A percentile compares a stretch with the other conserved stretches of the same genome.
Conservation (phyloP, 2,113 vertebrate species). For the Maccullochella peelii region DNA sequence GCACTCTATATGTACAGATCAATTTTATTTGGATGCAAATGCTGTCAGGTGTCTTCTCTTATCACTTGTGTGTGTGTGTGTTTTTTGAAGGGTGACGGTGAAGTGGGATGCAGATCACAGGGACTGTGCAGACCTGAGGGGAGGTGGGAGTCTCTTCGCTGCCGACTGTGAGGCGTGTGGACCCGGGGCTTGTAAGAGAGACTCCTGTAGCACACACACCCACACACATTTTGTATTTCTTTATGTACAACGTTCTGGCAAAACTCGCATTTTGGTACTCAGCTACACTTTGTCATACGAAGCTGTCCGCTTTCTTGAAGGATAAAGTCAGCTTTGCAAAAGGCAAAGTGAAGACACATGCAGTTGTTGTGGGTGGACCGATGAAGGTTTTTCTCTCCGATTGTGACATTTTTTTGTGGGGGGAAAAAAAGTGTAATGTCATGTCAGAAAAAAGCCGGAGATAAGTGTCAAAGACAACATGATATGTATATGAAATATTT, state of each 20-base stretch:
- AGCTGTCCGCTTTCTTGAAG: too few species aligned
- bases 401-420: not conserved
- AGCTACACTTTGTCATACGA: not conserved
- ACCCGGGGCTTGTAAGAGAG: constrained; percentile 63
- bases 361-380: not conserved
- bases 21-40: not conserved
- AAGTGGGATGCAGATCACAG: constrained; percentile 60
- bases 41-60: too few species aligned
- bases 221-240: not conserved
- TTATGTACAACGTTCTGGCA: not conserved
- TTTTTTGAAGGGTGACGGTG: constrained; percentile 38
- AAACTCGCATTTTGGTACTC: not conserved
- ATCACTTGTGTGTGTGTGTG: not conserved
- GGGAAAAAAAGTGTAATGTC: not conserved
- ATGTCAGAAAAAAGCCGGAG: not conserved
- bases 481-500: not conserved
- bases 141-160: constrained; percentile 45
- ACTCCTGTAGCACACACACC: constrained; percentile 2
- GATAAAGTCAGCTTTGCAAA: not conserved
- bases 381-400: too few species aligned
- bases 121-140: constrained; percentile 71
- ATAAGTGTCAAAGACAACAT: not conserved
- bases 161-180: constrained; percentile 38
- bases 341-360: not conserved
- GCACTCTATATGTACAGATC: not conserved